Conservation (phyloP, 2,797 vertebrate genomes). For the Hippopotamyrus pictus region DNA sequence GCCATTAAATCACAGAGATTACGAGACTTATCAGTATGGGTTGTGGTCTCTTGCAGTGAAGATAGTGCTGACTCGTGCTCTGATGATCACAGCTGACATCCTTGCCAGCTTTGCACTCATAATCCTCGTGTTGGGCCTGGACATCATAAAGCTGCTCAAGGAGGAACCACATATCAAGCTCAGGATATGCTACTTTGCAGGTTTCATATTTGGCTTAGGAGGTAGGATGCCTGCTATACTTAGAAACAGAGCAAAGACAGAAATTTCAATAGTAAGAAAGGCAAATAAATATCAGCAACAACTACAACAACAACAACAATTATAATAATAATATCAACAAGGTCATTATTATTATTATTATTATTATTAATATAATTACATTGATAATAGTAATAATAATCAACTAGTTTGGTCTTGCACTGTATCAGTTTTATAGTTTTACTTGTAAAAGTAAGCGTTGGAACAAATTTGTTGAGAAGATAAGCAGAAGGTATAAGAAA, state of each 20-base stretch:
- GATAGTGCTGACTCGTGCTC: constrained; percentile 50
- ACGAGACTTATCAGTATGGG: neutral
- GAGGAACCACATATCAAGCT: constrained; percentile 46
- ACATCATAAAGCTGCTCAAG: constrained; percentile 51
- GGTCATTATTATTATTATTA: neutral
- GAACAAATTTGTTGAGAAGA: neutral
- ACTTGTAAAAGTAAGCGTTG: neutral
- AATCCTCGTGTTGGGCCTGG: constrained; percentile 43
- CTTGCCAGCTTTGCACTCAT: constrained; percentile 51
- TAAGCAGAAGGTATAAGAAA: neutral
- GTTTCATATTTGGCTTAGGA: constrained; percentile 40
- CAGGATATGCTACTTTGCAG: constrained; percentile 49
- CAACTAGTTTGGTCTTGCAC: neutral
- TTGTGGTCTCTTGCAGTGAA: constrained; percentile 44
- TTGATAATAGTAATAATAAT: neutral
- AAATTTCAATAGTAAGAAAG: neutral
- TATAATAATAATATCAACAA: neutral
- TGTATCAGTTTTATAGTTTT: neutral
- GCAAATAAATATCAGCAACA: neutral
- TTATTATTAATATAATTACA: neutral
- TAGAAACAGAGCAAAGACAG: neutral
- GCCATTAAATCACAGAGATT: neutral
- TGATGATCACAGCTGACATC: constrained; percentile 55
- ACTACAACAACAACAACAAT: neutral
- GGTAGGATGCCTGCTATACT: constrained; percentile 37